Evolutionary conservation across 2,888 invertebrate genomes (phyloP).

Genomic region (Gortyna flavago): DNA sequence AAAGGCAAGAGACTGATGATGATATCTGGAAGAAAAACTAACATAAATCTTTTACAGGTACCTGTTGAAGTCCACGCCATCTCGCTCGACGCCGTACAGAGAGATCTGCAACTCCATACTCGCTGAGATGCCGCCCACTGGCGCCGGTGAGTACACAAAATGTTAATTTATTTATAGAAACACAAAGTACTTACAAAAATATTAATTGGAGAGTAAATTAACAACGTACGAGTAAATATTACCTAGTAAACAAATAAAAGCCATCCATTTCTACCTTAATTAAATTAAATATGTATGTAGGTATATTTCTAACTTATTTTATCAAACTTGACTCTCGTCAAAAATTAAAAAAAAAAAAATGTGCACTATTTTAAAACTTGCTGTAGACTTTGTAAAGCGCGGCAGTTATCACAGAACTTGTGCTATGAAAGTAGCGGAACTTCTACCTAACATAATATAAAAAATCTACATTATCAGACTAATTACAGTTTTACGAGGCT

Average conservation of each 20-base stretch:
- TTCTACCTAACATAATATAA: not conserved
- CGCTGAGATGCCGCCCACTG: slow-evolving; percentile 93
- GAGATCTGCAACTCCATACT: slow-evolving; percentile 95
- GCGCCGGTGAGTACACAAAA: slow-evolving; percentile 85
- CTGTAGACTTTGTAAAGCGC: not conserved
- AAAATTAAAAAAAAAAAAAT: not conserved
- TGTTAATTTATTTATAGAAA: not conserved
- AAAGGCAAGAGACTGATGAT: too few species aligned
- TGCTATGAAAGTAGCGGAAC: slow-evolving; percentile 11
- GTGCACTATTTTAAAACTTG: not conserved
- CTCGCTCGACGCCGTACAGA: slow-evolving; percentile 94
- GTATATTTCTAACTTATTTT: not conserved
- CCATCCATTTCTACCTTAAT: too few species aligned
- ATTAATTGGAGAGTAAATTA: not conserved
- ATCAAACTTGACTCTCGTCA: not conserved
- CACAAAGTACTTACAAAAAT: not conserved
- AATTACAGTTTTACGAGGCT: slow-evolving; percentile 36
- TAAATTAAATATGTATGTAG: not conserved
- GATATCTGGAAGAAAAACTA: not conserved
- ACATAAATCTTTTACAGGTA: slow-evolving; percentile 82
- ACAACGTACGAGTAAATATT: not conserved
- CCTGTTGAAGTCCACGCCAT: slow-evolving; percentile 91
- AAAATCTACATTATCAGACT: too few species aligned
- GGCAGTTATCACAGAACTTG: not conserved
- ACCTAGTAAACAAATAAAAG: not conserved